phyloP scores from a whole-genome alignment of 2,888 invertebrate species.

The Pseudanteris insignis region DNA sequence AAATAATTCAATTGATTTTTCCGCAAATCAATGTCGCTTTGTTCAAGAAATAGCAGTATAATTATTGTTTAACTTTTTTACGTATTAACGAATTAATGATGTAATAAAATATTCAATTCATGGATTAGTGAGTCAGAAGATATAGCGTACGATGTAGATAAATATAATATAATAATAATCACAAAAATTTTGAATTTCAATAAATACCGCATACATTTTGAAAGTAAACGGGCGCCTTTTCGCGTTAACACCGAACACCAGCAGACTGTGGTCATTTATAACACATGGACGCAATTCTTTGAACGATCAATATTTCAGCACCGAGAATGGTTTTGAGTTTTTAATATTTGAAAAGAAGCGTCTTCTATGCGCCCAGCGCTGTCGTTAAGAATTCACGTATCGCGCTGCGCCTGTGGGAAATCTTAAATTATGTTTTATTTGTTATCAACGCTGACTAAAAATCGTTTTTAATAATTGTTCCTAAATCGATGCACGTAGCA shows the following conservation, averaged over 20 bases:
- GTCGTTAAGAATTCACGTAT: conserved; percentile 56
- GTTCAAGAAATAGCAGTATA: no score
- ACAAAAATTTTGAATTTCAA: conserved; percentile 45
- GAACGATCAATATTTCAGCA: conserved; percentile 56
- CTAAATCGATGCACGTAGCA: conserved; percentile 25
- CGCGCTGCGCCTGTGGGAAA: conserved; percentile 58
- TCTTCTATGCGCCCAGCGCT: conserved; percentile 51
- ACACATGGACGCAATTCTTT: conserved; percentile 55
- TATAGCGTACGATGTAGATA: no score
- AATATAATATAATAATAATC: no score
- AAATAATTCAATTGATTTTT: conserved; percentile 29
- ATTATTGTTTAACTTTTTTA: no score
- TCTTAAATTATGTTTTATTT: conserved; percentile 64
- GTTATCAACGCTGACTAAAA: conserved; percentile 53
- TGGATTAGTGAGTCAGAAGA: no score
- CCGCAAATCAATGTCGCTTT: conserved; percentile 21
- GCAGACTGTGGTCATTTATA: conserved; percentile 49
- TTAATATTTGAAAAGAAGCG: conserved; percentile 61
- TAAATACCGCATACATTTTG: conserved; percentile 44
- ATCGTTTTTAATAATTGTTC: conserved; percentile 46
- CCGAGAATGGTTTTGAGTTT: conserved; percentile 63
- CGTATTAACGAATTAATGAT: no score
- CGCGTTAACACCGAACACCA: conserved; percentile 44
- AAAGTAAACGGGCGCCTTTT: conserved; percentile 42
- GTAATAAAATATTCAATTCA: no score